Evolutionary conservation across 2,797 vertebrate genomes (phyloP).

Genomic region (Trichosurus vulpecula): DNA sequence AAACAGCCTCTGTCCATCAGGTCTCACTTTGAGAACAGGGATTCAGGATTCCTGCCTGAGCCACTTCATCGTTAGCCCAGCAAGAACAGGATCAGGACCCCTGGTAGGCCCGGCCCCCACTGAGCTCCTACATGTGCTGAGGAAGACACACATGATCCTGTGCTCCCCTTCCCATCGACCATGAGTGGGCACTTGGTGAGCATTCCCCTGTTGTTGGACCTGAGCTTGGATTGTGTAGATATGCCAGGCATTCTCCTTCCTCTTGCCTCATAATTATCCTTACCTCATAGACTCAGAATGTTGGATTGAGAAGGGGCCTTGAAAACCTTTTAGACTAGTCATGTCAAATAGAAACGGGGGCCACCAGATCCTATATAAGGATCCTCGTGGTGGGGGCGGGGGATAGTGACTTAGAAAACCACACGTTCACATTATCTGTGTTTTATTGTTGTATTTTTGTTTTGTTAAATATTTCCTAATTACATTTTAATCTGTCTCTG

Average conservation of each 20-base stretch:
- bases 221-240: neutral
- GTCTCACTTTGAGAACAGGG: neutral
- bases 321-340: neutral
- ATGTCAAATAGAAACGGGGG: neutral
- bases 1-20: slow-evolving; percentile 6
- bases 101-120: neutral
- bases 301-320: neutral
- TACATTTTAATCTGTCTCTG: neutral
- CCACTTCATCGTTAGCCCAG: neutral
- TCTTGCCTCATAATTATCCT: neutral
- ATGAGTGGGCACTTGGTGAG: neutral
- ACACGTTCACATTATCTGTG: neutral
- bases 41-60: neutral
- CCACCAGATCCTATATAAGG: neutral
- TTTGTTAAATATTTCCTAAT: neutral
- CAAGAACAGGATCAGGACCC: neutral
- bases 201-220: neutral
- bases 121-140: neutral
- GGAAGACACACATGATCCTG: neutral
- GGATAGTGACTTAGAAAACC: neutral
- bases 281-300: neutral
- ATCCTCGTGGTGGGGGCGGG: neutral
- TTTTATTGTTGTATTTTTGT: neutral
- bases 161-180: neutral
- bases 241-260: neutral